These are phyloP conservation scores for Berghia stephanieae DNA, from an alignment of 1,140 invertebrate species.

Conservation along the genomic window DNA sequence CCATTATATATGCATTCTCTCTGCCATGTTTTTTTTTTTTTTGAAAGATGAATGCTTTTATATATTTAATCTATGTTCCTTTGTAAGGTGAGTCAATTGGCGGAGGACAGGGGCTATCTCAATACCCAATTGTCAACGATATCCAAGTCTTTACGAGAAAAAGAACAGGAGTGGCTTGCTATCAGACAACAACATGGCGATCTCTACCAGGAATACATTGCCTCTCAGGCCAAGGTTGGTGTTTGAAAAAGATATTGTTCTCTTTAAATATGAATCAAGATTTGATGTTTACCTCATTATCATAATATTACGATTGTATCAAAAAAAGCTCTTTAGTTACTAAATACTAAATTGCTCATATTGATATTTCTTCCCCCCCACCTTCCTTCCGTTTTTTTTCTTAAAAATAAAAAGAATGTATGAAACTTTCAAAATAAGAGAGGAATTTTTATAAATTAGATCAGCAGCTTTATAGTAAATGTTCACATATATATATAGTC, in stretches of 20 bases:
- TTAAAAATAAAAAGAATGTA: too few species aligned
- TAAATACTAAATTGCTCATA: neutral
- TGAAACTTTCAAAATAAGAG: too few species aligned
- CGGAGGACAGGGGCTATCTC: conserved; percentile 59
- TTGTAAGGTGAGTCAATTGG: conserved; percentile 61
- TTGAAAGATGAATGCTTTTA: too few species aligned
- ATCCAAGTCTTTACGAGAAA: conserved; percentile 55
- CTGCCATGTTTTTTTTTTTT: neutral
- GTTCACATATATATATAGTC: too few species aligned
- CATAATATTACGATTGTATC: neutral
- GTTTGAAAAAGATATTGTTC: neutral
- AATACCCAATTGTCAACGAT: conserved; percentile 55
- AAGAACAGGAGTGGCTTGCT: conserved; percentile 49
- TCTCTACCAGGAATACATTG: conserved; percentile 49
- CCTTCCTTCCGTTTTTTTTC: too few species aligned
- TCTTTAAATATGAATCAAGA: neutral
- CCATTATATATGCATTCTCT: too few species aligned
- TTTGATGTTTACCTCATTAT: neutral
- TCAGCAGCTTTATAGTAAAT: too few species aligned
- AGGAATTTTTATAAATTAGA: too few species aligned
- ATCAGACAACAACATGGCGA: conserved; percentile 49
- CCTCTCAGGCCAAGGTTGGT: conserved; percentile 49
- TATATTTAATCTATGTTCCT: too few species aligned
- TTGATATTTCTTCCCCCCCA: too few species aligned
- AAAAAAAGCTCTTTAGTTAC: neutral